Base-by-base conservation (phyloP, 2,888 invertebrate species). In the Chymomyza caudatula region DNA sequence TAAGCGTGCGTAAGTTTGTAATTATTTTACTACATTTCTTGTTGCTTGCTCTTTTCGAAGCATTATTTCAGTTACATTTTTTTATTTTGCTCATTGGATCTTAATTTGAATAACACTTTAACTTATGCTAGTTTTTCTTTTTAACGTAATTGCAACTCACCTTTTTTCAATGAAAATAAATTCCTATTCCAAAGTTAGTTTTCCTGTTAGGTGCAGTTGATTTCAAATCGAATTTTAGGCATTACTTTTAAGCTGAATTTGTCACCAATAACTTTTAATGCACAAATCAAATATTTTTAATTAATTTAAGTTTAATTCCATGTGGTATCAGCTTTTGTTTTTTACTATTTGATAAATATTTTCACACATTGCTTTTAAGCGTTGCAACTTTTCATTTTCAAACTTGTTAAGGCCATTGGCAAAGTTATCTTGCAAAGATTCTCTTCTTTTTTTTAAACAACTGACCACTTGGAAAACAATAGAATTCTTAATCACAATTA, bases 401-500 rank as follows among this genome's bases (percentile, higher is more conserved):
- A 25, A 25, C 1, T 25, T 6, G 5, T 5, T 23, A 23, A 23
- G 6, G 29, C 29, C 29, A 2, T 29, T 29, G 29, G 29, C 29
- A 29, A 29, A 29, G 29, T 29, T 29, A 11, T 11, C 5, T 25
- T 25, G 25, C 25, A 6, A 1, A 4, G 25, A 37, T 37, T 37
- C 11, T 37, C 29, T n/a, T 37, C 11, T 37, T 37, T 37, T 37
- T 37, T 37, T 11, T 47, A 47, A 47, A 11, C 29, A 37, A n/a
- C 29, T 37, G 29, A 37, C 2, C 29, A 37, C 29, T 57, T 52
- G 69, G 66, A 75, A 76, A 78, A 80, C 82, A 80, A 80, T 81
- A 76, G 78, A 78, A 64, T 69, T 65, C 63, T 65, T 76, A 84
- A 81, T 78, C 85, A 78, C 69, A 67, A 59, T 60, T 74, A 78